Evolutionary conservation across 2,797 vertebrate genomes (phyloP), one percentile per base, ranked within the genome.

Genomic region (Avahi laniger): DNA sequence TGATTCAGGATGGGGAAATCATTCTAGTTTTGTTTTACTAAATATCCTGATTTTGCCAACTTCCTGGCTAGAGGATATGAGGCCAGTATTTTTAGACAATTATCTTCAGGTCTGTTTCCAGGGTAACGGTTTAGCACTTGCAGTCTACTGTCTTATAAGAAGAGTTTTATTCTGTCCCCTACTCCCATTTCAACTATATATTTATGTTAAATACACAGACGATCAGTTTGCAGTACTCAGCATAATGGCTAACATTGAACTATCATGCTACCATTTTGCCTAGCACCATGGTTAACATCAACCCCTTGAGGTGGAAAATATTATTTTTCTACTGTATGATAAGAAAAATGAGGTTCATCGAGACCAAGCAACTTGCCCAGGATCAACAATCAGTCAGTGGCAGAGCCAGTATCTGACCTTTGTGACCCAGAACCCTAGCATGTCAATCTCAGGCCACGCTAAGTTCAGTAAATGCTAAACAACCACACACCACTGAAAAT

Each of bases 1-100:
- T 83, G 76, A 75, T 65, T 97, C 41, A 73, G 33, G 69, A 57
- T 92, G 24, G 52, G 26, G 15, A 93, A 79, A 93, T 86, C 46
- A 92, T 69, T 92, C 72, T 82, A 52, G 48, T n/a, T 96, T 95
- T 95, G 24, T 73, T 91, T 67, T 63, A 89, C 88, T 88, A 85
- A 92, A 79, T 3, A 82, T n/a, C 59, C 33, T 57, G 78, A 95
- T 79, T 95, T 91, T 93, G 5, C 67, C n/a, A 12, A 69, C 30
- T 61, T 95, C 82, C 7, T 50, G 48, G 63, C 35, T 72, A 87
- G 7, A 73, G 54, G 48, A 59, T 48, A 80, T 65, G 15, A 96
- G n/a, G 52, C 61, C 33, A 75, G 69, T 85, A 46, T 43, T 95
- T 97, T 93, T 50, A 63, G 30, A 83, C 14, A 84, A 93, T 0